These are phyloP conservation scores for Frieseomelitta varia DNA, from an alignment of 1,140 invertebrate genomes.

Conservation along the genomic window DNA sequence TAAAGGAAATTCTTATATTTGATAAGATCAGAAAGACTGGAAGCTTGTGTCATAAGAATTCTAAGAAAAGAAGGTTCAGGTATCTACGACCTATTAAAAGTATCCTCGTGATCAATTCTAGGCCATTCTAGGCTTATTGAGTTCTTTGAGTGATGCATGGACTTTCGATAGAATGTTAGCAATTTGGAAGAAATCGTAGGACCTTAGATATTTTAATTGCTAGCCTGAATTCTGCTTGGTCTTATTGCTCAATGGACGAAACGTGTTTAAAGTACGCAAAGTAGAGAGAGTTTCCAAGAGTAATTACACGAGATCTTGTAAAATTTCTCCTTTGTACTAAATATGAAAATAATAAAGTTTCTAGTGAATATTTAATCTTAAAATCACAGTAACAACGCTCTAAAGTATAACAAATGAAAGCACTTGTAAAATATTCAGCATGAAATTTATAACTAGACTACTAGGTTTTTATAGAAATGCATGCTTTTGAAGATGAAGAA, in stretches of 20 bases:
- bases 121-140: neutral
- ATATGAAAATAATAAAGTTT: too few species aligned
- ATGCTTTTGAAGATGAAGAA: too few species aligned
- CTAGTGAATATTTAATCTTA: too few species aligned
- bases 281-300: neutral
- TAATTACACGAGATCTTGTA: neutral
- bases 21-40: neutral
- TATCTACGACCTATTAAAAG: constrained; percentile 21
- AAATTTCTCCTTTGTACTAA: too few species aligned
- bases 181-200: neutral
- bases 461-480: too few species aligned
- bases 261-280: neutral
- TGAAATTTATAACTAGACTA: too few species aligned
- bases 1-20: neutral
- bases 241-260: neutral
- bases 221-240: neutral
- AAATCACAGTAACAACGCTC: too few species aligned
- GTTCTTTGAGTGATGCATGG: neutral
- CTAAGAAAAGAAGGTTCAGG: constrained; percentile 17
- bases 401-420: too few species aligned
- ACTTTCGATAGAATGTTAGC: neutral
- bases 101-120: constrained; percentile 17
- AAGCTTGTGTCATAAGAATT: neutral
- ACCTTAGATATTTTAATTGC: neutral
- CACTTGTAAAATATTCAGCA: too few species aligned